Base-by-base conservation (phyloP, 2,888 invertebrate genomes). In the Lymantria monacha region DNA sequence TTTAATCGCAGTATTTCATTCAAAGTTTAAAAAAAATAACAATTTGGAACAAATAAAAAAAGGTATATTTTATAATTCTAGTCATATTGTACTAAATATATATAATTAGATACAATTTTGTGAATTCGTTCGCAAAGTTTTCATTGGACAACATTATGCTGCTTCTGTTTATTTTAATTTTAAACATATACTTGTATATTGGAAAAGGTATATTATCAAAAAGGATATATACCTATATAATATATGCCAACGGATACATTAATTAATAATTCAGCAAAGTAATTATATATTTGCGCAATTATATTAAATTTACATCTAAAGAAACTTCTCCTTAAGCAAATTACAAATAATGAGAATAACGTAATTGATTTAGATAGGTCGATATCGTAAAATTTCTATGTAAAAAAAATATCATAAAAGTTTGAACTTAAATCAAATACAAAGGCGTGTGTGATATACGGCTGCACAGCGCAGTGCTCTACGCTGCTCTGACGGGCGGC, bases 401-500 rank as follows among this genome's bases (percentile, higher is more conserved):
- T 63, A 57, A 53, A 44, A 7, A 0, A 12, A 41, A 22, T 53
- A 51, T 47, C 42, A 56, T 69, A 5, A 79, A 74, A 71, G 74
- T 63, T 57, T 62, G 41, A 51, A 50, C n/a, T 53, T 59, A 22
- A 22, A 22, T 22, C 15, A 41, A 33, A 15, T 8, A 15, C 71
- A 75, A 85, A 87, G 85, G 86, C 84, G 81, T 70, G 69, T 86
- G 3, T 80, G n/a, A 85, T 83, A 85, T 87, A 87, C 79, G 79
- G 76, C 71, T 71, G 75, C 74, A 73, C 74, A 62, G 69, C 74
- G 70, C 78, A 76, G 76, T 79, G 81, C 71, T 78, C 81, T 75
- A 71, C 74, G 81, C 72, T 80, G 78, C 72, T 82, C 76, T 85
- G 87, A 81, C 87, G 86, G 88, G 89, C 85, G 89, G 87, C 84